Conservation (phyloP, 2,888 invertebrate species). For the Pseudococcus longispinus region DNA sequence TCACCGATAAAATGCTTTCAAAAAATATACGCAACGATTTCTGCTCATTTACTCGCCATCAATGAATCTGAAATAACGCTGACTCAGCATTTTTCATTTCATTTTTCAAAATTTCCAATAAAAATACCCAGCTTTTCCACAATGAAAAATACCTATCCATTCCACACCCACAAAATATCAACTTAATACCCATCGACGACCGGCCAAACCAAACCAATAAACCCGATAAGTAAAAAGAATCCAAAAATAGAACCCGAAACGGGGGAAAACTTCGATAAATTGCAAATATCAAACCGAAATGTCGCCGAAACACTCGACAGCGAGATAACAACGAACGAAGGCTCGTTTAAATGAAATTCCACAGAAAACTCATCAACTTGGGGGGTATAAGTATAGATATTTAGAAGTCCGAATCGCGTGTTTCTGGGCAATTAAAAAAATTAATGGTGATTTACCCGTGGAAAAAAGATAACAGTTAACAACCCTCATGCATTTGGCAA, state of each 20-base stretch:
- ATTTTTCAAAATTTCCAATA: neutral
- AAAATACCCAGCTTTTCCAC: neutral
- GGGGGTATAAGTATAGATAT: neutral
- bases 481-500: conserved; percentile 38
- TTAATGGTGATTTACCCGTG: conserved; percentile 28
- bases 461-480: conserved; percentile 38
- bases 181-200: too few relatives aligned
- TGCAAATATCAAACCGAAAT: neutral
- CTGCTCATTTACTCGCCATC: neutral
- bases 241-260: neutral
- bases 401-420: neutral
- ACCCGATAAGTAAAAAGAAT: neutral
- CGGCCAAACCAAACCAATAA: neutral
- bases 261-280: neutral
- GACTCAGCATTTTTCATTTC: neutral
- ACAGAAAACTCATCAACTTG: conserved; percentile 5
- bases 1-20: neutral
- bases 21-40: neutral
- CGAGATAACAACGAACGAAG: neutral
- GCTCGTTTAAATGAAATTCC: neutral
- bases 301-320: neutral
- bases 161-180: neutral
- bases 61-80: neutral
- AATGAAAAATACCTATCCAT: neutral
- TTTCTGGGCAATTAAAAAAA: conserved; percentile 33